A percentile compares a stretch with the other conserved stretches of the same genome.
These are phyloP conservation scores for Folsomia candida DNA, from an alignment of 2,888 invertebrate genomes.

Conservation along the genomic window DNA sequence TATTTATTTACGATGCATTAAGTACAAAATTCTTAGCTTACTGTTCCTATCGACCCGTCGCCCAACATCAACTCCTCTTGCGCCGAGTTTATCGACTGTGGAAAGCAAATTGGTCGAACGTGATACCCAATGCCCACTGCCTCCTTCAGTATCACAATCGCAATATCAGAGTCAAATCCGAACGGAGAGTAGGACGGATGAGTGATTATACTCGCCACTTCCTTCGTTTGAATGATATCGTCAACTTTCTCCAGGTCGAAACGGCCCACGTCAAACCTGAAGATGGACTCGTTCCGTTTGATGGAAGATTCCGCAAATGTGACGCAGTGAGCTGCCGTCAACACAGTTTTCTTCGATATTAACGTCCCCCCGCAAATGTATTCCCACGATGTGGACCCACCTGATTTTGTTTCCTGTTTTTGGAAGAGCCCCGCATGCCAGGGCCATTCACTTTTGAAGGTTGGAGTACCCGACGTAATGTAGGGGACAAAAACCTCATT, in stretches of 20 bases:
- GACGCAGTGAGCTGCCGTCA: conserved; percentile 39
- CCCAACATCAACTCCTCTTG: conserved; percentile 44
- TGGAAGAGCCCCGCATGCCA: conserved; percentile 63
- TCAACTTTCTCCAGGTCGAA: conserved; percentile 36
- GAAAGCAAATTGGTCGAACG: conserved; percentile 63
- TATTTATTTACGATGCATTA: no score
- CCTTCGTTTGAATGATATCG: conserved; percentile 43
- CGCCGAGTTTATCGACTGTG: conserved; percentile 40
- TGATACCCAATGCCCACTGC: conserved; percentile 59
- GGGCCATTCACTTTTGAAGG: conserved; percentile 64
- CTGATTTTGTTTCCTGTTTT: conserved; percentile 5
- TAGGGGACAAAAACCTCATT: conserved; percentile 38
- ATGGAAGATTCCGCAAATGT: conserved; percentile 24
- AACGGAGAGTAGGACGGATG: conserved; percentile 43
- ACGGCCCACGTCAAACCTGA: conserved; percentile 45
- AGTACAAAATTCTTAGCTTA: no score
- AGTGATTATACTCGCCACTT: conserved; percentile 26
- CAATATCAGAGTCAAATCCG: conserved; percentile 57
- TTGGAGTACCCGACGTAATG: conserved; percentile 37
- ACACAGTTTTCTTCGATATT: conserved; percentile 51
- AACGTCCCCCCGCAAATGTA: conserved; percentile 68
- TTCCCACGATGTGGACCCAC: not conserved
- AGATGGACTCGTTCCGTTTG: conserved; percentile 10
- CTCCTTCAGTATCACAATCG: conserved; percentile 60
- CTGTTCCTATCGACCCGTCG: conserved; percentile 42